Percentiles rank a stretch among this genome's conserved stretches.
phyloP scores from a whole-genome alignment of 2,888 invertebrate species.

The Sisyra terminalis region DNA sequence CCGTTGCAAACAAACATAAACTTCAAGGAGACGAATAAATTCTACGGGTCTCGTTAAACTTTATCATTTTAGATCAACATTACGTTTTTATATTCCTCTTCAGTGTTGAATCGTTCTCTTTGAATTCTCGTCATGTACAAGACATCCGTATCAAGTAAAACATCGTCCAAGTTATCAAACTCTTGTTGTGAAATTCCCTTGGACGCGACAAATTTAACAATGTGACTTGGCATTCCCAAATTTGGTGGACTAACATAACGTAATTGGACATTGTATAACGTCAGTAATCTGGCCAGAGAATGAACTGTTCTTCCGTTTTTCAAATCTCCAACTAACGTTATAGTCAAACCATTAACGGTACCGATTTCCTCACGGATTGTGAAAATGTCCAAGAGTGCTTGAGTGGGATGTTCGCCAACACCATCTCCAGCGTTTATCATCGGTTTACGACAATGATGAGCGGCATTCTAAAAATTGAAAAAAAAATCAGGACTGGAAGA shows the following conservation, averaged over 20 bases:
- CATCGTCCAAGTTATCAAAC: constrained; percentile 61
- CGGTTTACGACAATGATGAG: constrained; percentile 70
- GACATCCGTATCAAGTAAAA: constrained; percentile 86
- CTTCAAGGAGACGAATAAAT: background rate
- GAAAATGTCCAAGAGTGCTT: constrained; percentile 92
- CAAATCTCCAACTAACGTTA: constrained; percentile 96
- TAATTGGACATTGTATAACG: constrained; percentile 83
- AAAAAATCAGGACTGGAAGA: too few species aligned
- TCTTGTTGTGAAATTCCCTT: constrained; percentile 67
- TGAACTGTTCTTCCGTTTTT: constrained; percentile 98
- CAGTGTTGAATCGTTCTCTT: constrained; percentile 70
- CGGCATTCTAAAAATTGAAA: constrained; percentile 49
- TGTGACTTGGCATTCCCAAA: constrained; percentile 81
- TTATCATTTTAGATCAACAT: too few species aligned
- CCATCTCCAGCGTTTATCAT: constrained; percentile 98
- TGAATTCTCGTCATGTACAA: constrained; percentile 98
- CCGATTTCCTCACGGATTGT: constrained; percentile 98
- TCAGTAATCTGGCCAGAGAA: constrained; percentile 83
- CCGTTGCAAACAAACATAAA: too few species aligned
- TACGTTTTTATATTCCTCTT: constrained; percentile 78
- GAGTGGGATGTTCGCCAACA: constrained; percentile 92
- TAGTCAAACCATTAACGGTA: constrained; percentile 91
- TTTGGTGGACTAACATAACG: constrained; percentile 79
- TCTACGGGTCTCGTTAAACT: constrained; percentile 4
- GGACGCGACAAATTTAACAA: constrained; percentile 59